These are phyloP conservation scores for Maniola jurtina DNA, from an alignment of 1,140 invertebrate species.

Conservation along the genomic window DNA sequence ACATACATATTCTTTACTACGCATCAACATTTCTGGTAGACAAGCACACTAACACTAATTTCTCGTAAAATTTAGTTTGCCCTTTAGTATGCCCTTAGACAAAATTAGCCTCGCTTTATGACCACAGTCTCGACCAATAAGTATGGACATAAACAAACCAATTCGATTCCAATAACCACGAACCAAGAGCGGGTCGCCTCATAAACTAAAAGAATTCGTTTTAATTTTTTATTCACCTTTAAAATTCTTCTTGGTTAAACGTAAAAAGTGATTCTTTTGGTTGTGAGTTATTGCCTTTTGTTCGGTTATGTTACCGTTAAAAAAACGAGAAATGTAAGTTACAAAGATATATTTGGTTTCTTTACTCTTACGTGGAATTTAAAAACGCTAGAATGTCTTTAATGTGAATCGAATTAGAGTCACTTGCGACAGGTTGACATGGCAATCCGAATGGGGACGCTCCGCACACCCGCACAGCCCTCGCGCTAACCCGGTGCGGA, in stretches of 20 bases:
- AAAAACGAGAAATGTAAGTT: not conserved
- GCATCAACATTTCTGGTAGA: too few relatives aligned
- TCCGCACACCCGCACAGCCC: too few relatives aligned
- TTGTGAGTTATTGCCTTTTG: slow-evolving; percentile 52
- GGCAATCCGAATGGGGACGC: too few relatives aligned
- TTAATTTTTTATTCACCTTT: slow-evolving; percentile 35
- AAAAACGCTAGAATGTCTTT: too few relatives aligned
- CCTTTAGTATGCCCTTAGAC: not conserved
- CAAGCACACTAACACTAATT: not conserved
- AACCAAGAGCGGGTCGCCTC: not conserved
- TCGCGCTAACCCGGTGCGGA: too few relatives aligned
- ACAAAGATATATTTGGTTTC: not conserved
- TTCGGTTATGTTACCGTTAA: slow-evolving; percentile 8
- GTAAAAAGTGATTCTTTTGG: slow-evolving; percentile 6
- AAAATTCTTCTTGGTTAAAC: slow-evolving; percentile 4
- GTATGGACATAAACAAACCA: slow-evolving; percentile 2
- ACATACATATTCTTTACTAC: too few relatives aligned
- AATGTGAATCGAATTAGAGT: too few relatives aligned
- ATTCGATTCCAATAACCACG: slow-evolving; percentile 12
- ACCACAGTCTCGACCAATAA: not conserved
- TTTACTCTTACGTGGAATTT: too few relatives aligned
- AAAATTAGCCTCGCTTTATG: not conserved
- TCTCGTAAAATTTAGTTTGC: not conserved
- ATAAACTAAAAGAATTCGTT: slow-evolving; percentile 20
- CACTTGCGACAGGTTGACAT: too few relatives aligned